Evolutionary conservation across 2,888 invertebrate species (phyloP).

Genomic region (Napeogenes sylphis): DNA sequence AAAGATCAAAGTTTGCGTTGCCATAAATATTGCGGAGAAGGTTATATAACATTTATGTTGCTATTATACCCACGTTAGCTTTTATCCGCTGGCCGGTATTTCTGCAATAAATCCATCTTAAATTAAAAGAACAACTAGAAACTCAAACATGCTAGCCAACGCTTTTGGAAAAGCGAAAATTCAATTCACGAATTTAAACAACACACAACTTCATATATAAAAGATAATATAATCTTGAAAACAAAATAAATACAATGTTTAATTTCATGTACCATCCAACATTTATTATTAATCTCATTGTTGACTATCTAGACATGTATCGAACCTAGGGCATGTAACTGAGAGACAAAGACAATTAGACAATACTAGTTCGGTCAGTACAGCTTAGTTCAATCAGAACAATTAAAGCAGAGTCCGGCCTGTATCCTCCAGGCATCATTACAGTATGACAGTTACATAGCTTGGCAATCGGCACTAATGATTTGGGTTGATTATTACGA

Average conservation of each 20-base stretch:
- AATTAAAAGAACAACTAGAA: slow-evolving; percentile 19
- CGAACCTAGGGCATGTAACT: too few relatives aligned
- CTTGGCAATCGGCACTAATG: slow-evolving; percentile 39
- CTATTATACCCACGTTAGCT: not conserved
- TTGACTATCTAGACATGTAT: too few relatives aligned
- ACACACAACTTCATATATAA: not conserved
- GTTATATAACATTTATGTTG: too few relatives aligned
- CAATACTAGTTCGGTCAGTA: slow-evolving; percentile 9
- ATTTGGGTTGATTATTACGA: slow-evolving; percentile 49
- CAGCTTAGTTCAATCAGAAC: slow-evolving; percentile 10
- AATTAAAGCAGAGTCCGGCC: slow-evolving; percentile 21
- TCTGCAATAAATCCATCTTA: slow-evolving; percentile 19
- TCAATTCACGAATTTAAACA: slow-evolving; percentile 2
- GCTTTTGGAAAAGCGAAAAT: slow-evolving; percentile 1
- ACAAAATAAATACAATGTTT: too few relatives aligned
- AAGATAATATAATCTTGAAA: too few relatives aligned
- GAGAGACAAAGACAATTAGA: slow-evolving; percentile 3
- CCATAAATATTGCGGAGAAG: too few relatives aligned
- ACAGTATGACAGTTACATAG: slow-evolving; percentile 9
- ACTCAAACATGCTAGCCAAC: slow-evolving; percentile 11
- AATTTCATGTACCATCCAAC: too few relatives aligned
- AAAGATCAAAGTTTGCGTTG: too few relatives aligned
- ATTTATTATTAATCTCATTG: too few relatives aligned
- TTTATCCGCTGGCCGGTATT: slow-evolving; percentile 6
- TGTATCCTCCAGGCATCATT: slow-evolving; percentile 23